These are phyloP conservation scores for Oxytorus armatus DNA, from an alignment of 2,888 invertebrate species.

Conservation along the genomic window DNA sequence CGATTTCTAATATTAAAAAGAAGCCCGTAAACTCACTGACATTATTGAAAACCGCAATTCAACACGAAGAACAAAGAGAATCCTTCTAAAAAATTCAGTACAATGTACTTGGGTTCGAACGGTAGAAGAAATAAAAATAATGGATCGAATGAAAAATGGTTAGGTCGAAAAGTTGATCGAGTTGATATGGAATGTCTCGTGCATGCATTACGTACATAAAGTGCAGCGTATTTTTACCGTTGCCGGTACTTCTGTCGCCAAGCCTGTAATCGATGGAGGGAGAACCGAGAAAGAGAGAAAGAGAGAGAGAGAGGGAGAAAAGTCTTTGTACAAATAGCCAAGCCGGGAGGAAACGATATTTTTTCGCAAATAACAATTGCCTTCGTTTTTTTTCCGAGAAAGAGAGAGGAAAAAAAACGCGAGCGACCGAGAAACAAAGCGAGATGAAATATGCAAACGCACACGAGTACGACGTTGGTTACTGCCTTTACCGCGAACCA, in stretches of 20 bases:
- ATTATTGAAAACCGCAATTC: too few species aligned
- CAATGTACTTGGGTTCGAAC: too few species aligned
- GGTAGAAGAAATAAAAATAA: too few species aligned
- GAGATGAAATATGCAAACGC: slow-evolving; percentile 36
- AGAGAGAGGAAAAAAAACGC: slow-evolving; percentile 32
- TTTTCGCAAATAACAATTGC: slow-evolving; percentile 61
- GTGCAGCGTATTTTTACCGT: slow-evolving; percentile 9
- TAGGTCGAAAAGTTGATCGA: background rate
- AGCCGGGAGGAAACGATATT: slow-evolving; percentile 48
- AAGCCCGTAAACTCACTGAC: too few species aligned
- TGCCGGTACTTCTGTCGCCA: slow-evolving; percentile 24
- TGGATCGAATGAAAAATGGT: slow-evolving; percentile 1
- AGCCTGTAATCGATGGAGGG: slow-evolving; percentile 56
- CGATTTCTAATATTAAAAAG: too few species aligned
- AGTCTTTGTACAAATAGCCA: slow-evolving; percentile 59
- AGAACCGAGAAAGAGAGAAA: background rate
- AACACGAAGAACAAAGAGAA: too few species aligned
- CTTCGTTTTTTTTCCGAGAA: slow-evolving; percentile 52
- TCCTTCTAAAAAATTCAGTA: too few species aligned
- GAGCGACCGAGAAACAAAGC: slow-evolving; percentile 20
- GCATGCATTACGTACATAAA: background rate
- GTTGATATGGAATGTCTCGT: background rate
- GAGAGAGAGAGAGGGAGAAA: slow-evolving; percentile 26
- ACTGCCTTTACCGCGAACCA: slow-evolving; percentile 17
- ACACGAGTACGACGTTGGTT: slow-evolving; percentile 8